Conservation (phyloP, 2,113 vertebrate species). For the Tetrax tetrax region DNA sequence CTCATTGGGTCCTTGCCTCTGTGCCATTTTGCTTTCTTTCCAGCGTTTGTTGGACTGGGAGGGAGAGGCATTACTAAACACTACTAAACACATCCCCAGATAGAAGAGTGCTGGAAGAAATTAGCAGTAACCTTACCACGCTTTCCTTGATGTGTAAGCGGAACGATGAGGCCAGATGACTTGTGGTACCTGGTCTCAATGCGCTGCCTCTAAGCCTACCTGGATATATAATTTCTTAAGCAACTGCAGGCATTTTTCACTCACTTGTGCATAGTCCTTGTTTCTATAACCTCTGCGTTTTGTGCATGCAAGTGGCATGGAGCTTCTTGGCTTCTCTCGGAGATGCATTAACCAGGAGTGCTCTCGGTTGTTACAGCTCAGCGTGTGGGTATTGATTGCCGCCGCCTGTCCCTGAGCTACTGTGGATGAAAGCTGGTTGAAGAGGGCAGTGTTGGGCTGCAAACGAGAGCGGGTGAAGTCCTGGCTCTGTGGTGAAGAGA, state of each 20-base stretch:
- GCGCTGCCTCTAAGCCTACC: neutral
- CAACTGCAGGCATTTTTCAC: neutral
- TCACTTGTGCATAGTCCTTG: neutral
- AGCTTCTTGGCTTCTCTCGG: neutral
- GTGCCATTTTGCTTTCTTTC: neutral
- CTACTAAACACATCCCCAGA: neutral
- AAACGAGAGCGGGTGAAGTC: rapidly evolving
- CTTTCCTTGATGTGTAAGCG: neutral
- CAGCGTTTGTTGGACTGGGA: neutral
- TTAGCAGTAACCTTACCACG: neutral
- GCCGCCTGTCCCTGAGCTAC: neutral
- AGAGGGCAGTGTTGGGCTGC: neutral
- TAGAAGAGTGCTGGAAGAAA: neutral
- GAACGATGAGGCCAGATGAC: rapidly evolving
- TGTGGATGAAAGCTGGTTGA: neutral
- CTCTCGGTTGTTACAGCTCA: neutral
- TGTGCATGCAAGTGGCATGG: neutral
- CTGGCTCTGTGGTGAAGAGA: neutral
- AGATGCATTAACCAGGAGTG: neutral
- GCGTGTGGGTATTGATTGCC: neutral
- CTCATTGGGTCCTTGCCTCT: neutral
- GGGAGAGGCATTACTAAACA: neutral
- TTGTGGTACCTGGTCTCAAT: neutral
- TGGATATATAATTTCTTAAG: neutral
- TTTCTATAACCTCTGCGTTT: neutral